Evolutionary conservation across 1,140 invertebrate species (phyloP).

Genomic region (Armadillidium nasatum): DNA sequence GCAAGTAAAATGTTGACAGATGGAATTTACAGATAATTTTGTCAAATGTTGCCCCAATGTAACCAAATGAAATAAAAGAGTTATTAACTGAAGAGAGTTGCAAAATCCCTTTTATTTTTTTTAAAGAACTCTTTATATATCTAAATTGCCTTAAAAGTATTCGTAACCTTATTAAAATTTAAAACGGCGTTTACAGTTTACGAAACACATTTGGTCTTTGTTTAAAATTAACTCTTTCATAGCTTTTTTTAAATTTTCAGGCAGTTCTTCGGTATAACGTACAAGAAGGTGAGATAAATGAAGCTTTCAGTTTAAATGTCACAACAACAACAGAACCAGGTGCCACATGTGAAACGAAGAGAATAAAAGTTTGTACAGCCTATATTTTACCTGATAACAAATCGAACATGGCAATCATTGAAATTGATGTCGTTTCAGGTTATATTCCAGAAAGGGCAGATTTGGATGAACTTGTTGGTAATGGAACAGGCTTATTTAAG

Average conservation of each 20-base stretch:
- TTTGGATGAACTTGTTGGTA: conserved; percentile 37
- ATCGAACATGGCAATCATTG: conserved; percentile 45
- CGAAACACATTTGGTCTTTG: background rate
- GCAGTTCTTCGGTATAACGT: conserved; percentile 40
- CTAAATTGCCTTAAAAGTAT: background rate
- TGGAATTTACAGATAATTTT: too few species aligned
- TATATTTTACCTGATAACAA: conserved; percentile 31
- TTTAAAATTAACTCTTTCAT: background rate
- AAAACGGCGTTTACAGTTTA: background rate
- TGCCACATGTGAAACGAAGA: conserved; percentile 26
- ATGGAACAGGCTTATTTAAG: conserved; percentile 46
- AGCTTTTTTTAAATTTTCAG: conserved; percentile 18
- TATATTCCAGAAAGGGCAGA: conserved; percentile 36
- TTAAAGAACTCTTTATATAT: background rate
- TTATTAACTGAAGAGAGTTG: too few species aligned
- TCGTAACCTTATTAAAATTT: background rate
- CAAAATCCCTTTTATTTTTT: too few species aligned
- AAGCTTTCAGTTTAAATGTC: conserved; percentile 33
- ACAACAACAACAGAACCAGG: conserved; percentile 28
- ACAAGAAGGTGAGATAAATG: conserved; percentile 27
- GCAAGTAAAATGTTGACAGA: too few species aligned
- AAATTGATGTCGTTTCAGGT: conserved; percentile 43
- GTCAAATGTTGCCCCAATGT: too few species aligned
- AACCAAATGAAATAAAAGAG: too few species aligned
- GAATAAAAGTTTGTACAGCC: conserved; percentile 34